Conservation (phyloP, 2,113 vertebrate genomes). For the Nibea coibor region DNA sequence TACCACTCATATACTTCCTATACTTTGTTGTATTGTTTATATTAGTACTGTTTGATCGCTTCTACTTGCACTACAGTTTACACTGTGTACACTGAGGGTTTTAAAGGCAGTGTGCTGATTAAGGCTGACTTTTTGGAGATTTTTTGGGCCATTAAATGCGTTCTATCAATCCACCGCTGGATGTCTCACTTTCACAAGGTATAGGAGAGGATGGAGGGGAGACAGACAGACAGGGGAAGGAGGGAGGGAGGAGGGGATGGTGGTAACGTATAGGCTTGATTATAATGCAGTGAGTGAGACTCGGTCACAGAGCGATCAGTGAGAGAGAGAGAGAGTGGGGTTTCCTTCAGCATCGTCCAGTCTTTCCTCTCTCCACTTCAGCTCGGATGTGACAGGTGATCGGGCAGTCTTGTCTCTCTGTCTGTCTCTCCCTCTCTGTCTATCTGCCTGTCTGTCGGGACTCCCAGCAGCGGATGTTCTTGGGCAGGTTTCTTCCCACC, state of each 20-base stretch:
- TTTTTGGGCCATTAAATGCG: neutral
- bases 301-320: conserved; percentile 46
- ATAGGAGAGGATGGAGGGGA: neutral
- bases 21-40: too few species aligned
- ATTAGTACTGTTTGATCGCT: too few species aligned
- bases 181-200: conserved; percentile 56
- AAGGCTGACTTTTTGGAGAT: neutral
- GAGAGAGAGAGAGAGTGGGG: conserved; percentile 21
- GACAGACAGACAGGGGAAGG: neutral
- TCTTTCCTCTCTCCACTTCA: conserved; percentile 8
- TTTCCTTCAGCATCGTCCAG: neutral
- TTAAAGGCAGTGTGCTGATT: neutral
- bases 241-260: conserved; percentile 29
- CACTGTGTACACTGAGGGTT: neutral
- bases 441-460: neutral
- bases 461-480: conserved; percentile 62
- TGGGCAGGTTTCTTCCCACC: conserved; percentile 25
- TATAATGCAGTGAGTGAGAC: conserved; percentile 62
- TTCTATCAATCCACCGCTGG: conserved; percentile 52
- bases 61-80: too few species aligned
- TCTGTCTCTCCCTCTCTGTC: neutral
- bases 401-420: conserved; percentile 4
- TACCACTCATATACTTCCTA: too few species aligned
- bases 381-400: conserved; percentile 59
- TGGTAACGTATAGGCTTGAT: conserved; percentile 45